Conservation (phyloP, 2,797 vertebrate genomes). For the Buphagus erythrorhynchus region DNA sequence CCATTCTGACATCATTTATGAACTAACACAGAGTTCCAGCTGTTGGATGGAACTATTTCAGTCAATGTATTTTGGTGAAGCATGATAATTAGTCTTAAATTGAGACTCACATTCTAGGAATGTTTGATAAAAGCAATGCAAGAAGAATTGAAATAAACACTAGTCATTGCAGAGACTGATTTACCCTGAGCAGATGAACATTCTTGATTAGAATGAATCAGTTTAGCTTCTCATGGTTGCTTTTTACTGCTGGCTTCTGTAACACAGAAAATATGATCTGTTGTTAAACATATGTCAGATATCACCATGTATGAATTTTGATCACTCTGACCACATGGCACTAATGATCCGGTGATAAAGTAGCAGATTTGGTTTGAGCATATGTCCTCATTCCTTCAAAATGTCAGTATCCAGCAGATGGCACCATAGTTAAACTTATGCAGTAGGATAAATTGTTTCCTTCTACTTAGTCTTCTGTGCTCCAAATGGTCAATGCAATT, state of each 20-base stretch:
- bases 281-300: not conserved
- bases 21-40: not conserved
- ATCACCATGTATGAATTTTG: not conserved
- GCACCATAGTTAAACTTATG: not conserved
- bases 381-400: not conserved
- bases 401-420: conserved; percentile 46
- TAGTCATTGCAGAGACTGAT: not conserved
- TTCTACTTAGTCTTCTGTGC: not conserved
- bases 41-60: not conserved
- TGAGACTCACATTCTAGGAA: not conserved
- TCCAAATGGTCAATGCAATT: not conserved
- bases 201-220: not conserved
- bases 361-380: not conserved
- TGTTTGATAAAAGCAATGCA: not conserved
- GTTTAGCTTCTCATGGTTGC: not conserved
- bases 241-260: not conserved
- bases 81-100: not conserved
- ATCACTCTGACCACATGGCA: not conserved
- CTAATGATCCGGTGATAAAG: not conserved
- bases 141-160: not conserved
- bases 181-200: not conserved
- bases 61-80: not conserved
- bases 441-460: not conserved
- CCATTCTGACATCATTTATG: not conserved
- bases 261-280: not conserved